These are phyloP conservation scores for Prunella strophiata DNA, from an alignment of 2,797 vertebrate species.

Conservation along the genomic window DNA sequence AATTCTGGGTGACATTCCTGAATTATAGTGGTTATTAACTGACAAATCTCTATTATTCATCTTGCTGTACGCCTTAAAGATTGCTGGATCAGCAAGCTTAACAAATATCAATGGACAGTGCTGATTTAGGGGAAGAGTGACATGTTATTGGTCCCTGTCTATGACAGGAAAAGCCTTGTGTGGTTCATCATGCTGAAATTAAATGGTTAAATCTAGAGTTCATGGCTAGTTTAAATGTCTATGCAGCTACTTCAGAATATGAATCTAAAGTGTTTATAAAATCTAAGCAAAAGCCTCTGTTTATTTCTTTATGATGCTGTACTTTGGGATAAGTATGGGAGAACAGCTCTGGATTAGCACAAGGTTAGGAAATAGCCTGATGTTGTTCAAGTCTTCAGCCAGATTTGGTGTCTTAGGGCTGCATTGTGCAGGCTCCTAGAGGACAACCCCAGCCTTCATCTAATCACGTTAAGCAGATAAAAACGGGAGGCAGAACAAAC, in stretches of 20 bases:
- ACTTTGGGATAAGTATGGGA: not conserved
- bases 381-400: not conserved
- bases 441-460: not conserved
- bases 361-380: not conserved
- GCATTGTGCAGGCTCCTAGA: not conserved
- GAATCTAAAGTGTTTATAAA: not conserved
- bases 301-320: not conserved
- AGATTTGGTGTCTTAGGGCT: not conserved
- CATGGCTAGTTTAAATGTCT: not conserved
- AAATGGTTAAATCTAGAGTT: conserved; percentile 36
- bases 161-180: not conserved
- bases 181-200: conserved; percentile 16
- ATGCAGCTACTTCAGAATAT: not conserved
- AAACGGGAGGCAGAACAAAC: not conserved
- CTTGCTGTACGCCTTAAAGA: conserved; percentile 77
- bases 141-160: conserved; percentile 9
- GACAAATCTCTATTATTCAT: conserved; percentile 91
- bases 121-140: conserved; percentile 49
- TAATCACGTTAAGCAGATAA: not conserved
- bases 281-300: not conserved
- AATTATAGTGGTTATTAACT: conserved; percentile 93
- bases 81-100: conserved; percentile 78
- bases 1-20: conserved; percentile 87
- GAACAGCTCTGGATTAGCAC: not conserved
- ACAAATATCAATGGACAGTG: conserved; percentile 55